Conservation (phyloP, 2,797 vertebrate genomes). For the Limosa lapponica region DNA sequence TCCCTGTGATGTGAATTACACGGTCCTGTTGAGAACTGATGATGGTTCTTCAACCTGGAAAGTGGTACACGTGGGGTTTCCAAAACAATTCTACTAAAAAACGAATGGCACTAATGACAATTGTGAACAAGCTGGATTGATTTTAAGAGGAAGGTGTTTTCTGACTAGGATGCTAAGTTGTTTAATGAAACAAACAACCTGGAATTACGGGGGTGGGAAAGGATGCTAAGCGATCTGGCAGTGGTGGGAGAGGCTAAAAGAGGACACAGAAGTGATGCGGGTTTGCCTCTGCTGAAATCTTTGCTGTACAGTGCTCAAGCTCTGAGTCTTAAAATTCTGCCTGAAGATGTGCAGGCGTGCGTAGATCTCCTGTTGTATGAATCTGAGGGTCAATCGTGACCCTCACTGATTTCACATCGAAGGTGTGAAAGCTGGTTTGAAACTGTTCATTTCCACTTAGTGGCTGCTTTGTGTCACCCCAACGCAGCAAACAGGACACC, state of each 20-base stretch:
- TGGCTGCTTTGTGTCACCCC: accelerated
- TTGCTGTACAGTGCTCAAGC: neutral
- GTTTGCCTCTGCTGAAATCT: neutral
- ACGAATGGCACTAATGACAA: neutral
- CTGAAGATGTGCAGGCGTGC: neutral
- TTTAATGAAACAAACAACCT: neutral
- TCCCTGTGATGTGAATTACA: neutral
- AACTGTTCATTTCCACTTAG: neutral
- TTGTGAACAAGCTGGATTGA: neutral
- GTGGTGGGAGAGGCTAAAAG: neutral
- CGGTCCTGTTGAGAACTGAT: neutral
- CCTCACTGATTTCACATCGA: neutral
- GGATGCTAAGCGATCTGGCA: neutral
- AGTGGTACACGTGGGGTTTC: neutral
- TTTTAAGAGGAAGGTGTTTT: neutral
- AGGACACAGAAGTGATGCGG: neutral
- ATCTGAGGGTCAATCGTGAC: neutral
- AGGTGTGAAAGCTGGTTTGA: neutral
- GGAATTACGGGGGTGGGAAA: neutral
- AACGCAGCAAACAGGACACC: neutral
- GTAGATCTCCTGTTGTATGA: accelerated
- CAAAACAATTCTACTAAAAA: neutral
- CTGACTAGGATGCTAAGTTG: neutral
- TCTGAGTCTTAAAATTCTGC: neutral
- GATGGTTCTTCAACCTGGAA: neutral